Conservation (phyloP, 2,113 vertebrate genomes). For the Neofelis nebulosa region DNA sequence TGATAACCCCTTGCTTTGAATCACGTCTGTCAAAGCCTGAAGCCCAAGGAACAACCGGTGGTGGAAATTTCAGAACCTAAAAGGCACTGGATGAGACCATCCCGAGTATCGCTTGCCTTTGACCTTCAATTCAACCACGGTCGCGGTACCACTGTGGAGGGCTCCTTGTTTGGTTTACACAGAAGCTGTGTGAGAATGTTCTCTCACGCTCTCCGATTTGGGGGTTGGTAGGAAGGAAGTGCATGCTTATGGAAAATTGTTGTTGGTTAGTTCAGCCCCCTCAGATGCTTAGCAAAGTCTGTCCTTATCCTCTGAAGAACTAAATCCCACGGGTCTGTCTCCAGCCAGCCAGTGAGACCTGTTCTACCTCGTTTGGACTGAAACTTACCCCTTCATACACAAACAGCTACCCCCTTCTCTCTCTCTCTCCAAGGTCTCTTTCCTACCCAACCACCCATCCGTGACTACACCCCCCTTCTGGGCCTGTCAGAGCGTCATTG, state of each 20-base stretch:
- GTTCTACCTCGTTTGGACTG: neutral
- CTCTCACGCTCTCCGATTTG: neutral
- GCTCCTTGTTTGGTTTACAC: neutral
- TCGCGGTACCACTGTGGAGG: neutral
- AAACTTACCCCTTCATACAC: neutral
- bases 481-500: constrained; percentile 40
- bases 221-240: neutral
- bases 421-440: neutral
- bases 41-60: neutral
- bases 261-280: neutral
- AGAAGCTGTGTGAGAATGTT: neutral
- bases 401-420: neutral
- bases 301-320: neutral
- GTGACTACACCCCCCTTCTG: neutral
- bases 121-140: neutral
- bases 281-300: neutral
- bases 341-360: neutral
- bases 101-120: neutral
- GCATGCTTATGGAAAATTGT: neutral
- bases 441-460: neutral
- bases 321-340: neutral
- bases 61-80: neutral
- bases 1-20: neutral
- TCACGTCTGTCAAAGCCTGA: neutral
- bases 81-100: neutral